A percentile compares a stretch with the other conserved stretches of the same genome.
These are phyloP conservation scores for Achlya flavicornis DNA, from an alignment of 2,888 invertebrate species.

Conservation along the genomic window DNA sequence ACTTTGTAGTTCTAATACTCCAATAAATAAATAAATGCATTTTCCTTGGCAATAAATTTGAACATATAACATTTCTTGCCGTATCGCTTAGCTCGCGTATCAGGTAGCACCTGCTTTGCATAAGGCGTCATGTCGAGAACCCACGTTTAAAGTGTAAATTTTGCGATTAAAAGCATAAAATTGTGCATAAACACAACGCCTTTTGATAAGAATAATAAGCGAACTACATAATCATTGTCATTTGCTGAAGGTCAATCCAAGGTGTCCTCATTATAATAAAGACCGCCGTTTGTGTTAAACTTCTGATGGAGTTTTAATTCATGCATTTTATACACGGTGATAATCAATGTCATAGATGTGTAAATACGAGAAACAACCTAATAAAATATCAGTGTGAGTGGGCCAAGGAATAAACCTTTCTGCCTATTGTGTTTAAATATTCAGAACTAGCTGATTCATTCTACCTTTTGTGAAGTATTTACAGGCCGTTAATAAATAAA, in stretches of 20 bases:
- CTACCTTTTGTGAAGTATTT: too few species aligned
- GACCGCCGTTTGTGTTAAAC: neutral
- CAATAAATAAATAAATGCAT: neutral
- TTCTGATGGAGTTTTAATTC: neutral
- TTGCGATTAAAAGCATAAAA: constrained; percentile 79
- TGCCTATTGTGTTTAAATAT: neutral
- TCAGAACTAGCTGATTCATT: neutral
- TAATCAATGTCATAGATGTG: neutral
- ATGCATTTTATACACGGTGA: neutral
- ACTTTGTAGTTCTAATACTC: constrained; percentile 11
- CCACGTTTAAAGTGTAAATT: constrained; percentile 78
- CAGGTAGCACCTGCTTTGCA: constrained; percentile 84
- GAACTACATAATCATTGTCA: constrained; percentile 50
- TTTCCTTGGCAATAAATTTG: constrained; percentile 14
- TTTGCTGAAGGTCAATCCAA: constrained; percentile 58
- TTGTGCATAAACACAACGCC: constrained; percentile 68
- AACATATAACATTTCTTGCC: constrained; percentile 55
- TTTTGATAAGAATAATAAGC: constrained; percentile 68
- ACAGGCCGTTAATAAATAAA: too few species aligned
- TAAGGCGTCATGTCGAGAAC: constrained; percentile 80
- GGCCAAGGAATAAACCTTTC: neutral
- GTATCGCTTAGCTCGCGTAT: constrained; percentile 64
- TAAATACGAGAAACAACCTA: neutral
- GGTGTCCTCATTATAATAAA: constrained; percentile 47
- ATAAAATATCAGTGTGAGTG: neutral